Base-by-base conservation (phyloP, 2,888 invertebrate species). In the Lasioglossum leucozonium region DNA sequence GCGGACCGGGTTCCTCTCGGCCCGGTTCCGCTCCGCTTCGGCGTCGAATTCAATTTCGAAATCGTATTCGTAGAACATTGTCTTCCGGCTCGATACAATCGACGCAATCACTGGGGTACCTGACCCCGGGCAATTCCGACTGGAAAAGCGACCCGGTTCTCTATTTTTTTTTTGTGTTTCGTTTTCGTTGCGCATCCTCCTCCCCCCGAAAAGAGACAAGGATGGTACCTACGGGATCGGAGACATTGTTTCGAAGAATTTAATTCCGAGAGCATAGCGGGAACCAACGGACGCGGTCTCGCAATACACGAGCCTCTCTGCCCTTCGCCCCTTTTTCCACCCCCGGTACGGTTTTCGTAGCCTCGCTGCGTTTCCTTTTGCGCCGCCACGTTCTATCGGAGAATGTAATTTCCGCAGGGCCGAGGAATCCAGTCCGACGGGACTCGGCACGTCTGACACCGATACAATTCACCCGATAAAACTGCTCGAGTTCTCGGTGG, bases 401-500 rank as follows among this genome's bases (percentile, higher is more conserved):
- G 92, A 93, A 94, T 94, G 93, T 92, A 93, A 93, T 93, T 93
- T 92, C 92, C 92, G 90, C 88, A 85, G 85, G 87, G 87, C 78
- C 88, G 87, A 88, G 89, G 89, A 92, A 93, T 92, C 91, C 92
- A 82, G 85, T 84, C 89, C 87, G 82, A 87, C 85, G 88, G 88
- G 86, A 88, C 83, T 87, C 84, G 84, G 92, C 92, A 91, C 92
- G 91, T 92, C 91, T 90, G 91, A 92, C 90, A 92, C 90, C 92
- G 92, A 93, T 93, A 92, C 91, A 92, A 93, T 92, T 91, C 90
- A 88, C 84, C 86, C 86, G 91, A 91, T 92, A 91, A 91, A 92
- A 91, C 88, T 89, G 85, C 82, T 82, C 65, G 87, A 88, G 81
- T 81, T 78, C 89, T 79, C 81, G 79, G 78, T 84, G 89, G 86